Evolutionary conservation across 2,888 invertebrate species (phyloP).

Genomic region (Pseudococcus jackbeardsleyi): DNA sequence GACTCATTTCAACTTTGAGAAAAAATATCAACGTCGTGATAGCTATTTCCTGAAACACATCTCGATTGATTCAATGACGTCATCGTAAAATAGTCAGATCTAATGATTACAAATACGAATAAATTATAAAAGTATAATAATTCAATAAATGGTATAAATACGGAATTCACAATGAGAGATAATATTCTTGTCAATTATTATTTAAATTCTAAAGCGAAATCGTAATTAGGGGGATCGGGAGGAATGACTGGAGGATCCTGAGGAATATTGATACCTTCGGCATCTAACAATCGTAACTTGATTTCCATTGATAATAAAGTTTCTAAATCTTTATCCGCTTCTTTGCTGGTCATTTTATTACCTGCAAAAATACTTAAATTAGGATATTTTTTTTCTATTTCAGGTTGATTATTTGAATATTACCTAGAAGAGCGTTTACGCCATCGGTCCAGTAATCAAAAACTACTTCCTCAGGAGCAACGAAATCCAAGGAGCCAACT

Average conservation of each 20-base stretch:
- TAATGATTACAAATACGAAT: neutral
- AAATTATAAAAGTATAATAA: conserved; percentile 37
- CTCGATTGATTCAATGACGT: neutral
- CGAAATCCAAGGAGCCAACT: conserved; percentile 88
- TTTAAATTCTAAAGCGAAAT: conserved; percentile 84
- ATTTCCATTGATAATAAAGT: conserved; percentile 96
- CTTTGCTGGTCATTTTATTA: conserved; percentile 89
- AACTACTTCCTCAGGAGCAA: conserved; percentile 89
- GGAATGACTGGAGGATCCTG: conserved; percentile 93
- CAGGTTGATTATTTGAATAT: conserved; percentile 51
- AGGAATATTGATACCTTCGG: conserved; percentile 94
- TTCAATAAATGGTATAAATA: conserved; percentile 25
- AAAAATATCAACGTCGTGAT: neutral
- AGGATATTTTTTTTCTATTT: neutral
- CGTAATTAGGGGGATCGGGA: conserved; percentile 92
- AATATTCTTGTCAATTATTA: conserved; percentile 68
- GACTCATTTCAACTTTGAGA: neutral
- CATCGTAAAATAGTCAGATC: neutral
- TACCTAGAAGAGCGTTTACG: conserved; percentile 85
- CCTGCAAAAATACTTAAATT: conserved; percentile 71
- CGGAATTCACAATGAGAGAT: neutral
- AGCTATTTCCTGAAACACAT: neutral
- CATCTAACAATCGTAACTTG: conserved; percentile 91
- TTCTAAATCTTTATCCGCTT: conserved; percentile 90
- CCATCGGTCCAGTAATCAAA: conserved; percentile 97